Conservation (phyloP, 2,888 invertebrate genomes). For the Orthonevra nobilis region DNA sequence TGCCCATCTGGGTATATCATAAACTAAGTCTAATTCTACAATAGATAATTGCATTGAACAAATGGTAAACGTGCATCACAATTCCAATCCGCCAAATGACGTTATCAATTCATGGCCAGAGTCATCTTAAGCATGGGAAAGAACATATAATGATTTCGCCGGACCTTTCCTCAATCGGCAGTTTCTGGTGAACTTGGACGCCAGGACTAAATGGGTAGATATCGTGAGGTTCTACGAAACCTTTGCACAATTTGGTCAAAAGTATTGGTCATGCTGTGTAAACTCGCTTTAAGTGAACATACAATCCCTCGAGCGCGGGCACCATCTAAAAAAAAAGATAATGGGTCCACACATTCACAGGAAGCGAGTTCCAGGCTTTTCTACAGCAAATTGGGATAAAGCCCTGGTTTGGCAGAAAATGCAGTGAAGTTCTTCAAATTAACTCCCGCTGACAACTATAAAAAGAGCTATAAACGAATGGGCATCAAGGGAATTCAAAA, state of each 20-base stretch:
- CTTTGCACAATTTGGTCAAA: constrained; percentile 14
- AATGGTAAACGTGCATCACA: too few species aligned
- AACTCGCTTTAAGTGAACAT: too few species aligned
- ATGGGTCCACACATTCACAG: constrained; percentile 15
- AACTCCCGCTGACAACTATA: too few species aligned
- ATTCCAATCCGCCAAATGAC: not conserved
- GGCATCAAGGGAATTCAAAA: too few species aligned
- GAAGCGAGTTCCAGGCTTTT: constrained; percentile 3
- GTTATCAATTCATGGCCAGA: not conserved
- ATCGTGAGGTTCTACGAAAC: constrained; percentile 6
- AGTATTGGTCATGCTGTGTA: constrained; percentile 11
- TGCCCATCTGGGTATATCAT: not conserved
- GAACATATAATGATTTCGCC: not conserved
- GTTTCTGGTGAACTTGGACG: not conserved
- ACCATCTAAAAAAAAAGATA: too few species aligned
- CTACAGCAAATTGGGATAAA: constrained; percentile 5
- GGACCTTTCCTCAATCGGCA: constrained; percentile 11
- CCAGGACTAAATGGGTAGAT: constrained; percentile 2
- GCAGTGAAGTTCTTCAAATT: constrained; percentile 8
- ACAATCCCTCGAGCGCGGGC: too few species aligned
- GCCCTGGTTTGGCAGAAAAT: constrained; percentile 5
- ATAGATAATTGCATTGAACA: not conserved
- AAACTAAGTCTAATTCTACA: constrained; percentile 2
- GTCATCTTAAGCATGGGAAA: not conserved
- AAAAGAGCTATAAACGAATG: too few species aligned